Evolutionary conservation across 2,888 invertebrate genomes (phyloP).

Genomic region (Leptopilina drosophilae): DNA sequence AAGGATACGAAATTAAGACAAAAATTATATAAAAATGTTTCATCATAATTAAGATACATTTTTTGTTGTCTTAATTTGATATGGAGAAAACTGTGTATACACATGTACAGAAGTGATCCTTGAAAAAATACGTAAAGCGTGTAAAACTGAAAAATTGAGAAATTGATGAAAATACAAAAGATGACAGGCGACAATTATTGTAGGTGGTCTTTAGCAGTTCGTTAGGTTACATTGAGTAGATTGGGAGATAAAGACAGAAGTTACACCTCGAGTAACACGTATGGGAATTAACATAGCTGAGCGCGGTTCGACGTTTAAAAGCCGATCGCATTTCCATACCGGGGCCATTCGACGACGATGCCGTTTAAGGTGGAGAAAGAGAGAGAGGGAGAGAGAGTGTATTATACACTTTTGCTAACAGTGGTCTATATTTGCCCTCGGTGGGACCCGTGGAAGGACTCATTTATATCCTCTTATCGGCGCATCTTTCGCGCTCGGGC

Average conservation of each 20-base stretch:
- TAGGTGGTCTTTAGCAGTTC: constrained; percentile 70
- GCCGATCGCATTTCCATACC: constrained; percentile 74
- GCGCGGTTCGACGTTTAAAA: constrained; percentile 69
- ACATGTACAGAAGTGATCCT: too few species aligned
- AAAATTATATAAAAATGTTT: too few species aligned
- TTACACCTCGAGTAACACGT: constrained; percentile 74
- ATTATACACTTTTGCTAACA: constrained; percentile 55
- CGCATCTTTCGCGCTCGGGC: constrained; percentile 60
- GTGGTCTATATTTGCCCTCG: constrained; percentile 70
- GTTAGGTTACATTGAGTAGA: constrained; percentile 71
- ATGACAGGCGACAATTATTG: constrained; percentile 53
- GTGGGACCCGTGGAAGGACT: constrained; percentile 62
- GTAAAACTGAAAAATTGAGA: neutral
- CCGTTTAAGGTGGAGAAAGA: constrained; percentile 56
- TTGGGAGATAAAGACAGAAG: constrained; percentile 74
- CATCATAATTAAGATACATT: too few species aligned
- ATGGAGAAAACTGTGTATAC: too few species aligned
- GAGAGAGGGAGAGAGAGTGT: too few species aligned
- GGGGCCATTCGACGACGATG: constrained; percentile 66
- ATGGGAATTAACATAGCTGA: constrained; percentile 72
- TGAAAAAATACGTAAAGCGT: too few species aligned
- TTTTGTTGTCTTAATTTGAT: too few species aligned
- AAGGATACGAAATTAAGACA: too few species aligned
- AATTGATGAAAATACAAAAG: neutral
- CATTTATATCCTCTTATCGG: constrained; percentile 69